A percentile compares a stretch with the other conserved stretches of the same genome.
phyloP scores from a whole-genome alignment of 37 sponge, comb jelly and placozoan genomes.

The Chondrosia reniformis region DNA sequence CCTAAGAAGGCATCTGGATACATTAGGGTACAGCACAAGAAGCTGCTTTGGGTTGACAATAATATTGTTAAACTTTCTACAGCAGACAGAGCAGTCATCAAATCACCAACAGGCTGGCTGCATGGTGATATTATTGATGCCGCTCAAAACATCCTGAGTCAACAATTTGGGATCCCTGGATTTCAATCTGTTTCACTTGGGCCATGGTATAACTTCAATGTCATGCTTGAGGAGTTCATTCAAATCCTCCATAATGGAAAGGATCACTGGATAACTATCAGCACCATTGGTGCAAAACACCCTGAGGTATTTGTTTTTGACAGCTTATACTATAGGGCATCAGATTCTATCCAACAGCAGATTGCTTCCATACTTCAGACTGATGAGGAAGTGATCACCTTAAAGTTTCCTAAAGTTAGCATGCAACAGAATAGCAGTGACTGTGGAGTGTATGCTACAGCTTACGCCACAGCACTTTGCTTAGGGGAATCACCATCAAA shows the following conservation, averaged over 20 bases:
- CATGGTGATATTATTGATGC: slow-evolving; percentile 2
- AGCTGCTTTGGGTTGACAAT: slow-evolving; percentile 5
- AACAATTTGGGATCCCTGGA: slow-evolving; percentile 10
- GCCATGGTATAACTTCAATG: background rate
- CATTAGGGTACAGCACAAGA: no score
- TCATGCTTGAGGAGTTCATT: slow-evolving; percentile 12
- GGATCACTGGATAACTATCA: slow-evolving; percentile 23
- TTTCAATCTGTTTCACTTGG: background rate
- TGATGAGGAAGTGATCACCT: background rate
- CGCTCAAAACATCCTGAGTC: slow-evolving; percentile 5
- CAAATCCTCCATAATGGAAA: slow-evolving; percentile 19
- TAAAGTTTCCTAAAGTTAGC: slow-evolving; percentile 14
- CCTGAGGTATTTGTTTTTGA: slow-evolving; percentile 25
- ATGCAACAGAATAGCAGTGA: slow-evolving; percentile 11
- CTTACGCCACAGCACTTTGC: slow-evolving; percentile 20
- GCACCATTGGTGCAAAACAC: slow-evolving; percentile 13
- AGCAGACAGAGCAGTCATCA: background rate
- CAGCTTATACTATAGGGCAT: background rate
- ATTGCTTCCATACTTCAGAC: slow-evolving; percentile 13
- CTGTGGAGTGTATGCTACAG: slow-evolving; percentile 22
- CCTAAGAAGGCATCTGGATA: no score
- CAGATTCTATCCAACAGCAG: background rate
- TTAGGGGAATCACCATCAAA: slow-evolving; percentile 2
- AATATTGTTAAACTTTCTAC: background rate
- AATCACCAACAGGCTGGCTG: slow-evolving; percentile 12